Evolutionary conservation across 2,797 vertebrate species (phyloP), one percentile per base, ranked within the genome.

Genomic region (Smutsia temminckii): DNA sequence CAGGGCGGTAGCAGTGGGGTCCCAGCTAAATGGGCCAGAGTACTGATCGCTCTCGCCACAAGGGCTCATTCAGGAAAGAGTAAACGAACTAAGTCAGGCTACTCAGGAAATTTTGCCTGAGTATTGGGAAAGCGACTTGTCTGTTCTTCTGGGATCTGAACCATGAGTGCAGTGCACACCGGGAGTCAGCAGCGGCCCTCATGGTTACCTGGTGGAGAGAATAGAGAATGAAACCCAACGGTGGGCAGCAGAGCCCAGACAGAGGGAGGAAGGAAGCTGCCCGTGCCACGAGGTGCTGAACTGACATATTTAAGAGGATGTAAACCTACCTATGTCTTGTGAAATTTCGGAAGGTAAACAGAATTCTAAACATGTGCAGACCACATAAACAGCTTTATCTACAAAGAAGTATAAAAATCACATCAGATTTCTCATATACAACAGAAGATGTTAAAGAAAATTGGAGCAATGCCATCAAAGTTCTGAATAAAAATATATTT

Each of bases 301-400:
- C 46, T 42, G 59, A 55, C 25, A 40, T 13, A 51, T 29, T 85
- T 23, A 7, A 25, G 34, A 75, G 55, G 20, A 29, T 6, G 20
- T 7, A 34, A 4, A 32, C 37, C 25, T 64, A 21, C 61, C 11
- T 32, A 89, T 3, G 32, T 74, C 57, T 32, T 75, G 53, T 85
- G 74, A 85, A 85, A 69, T 77, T 81, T 93, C 63, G 83, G 63
- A 78, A 90, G 18, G 51, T 49, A 72, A 8, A 61, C 7, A 57
- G 25, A 81, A 89, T 37, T 57, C 59, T 69, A 20, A 51, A 91
- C 12, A 66, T 85, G 75, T 32, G 40, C 61, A 12, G 32, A 34
- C 6, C 29, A 34, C 32, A 72, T 68, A 9, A 66, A 66, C 29
- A 23, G 7, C 63, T n/a, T 84, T 49, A 16, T 51, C 53, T 75